A percentile compares a stretch with the other conserved stretches of the same genome.
phyloP scores from a whole-genome alignment of 2,888 invertebrate genomes.

The Luperina testacea region DNA sequence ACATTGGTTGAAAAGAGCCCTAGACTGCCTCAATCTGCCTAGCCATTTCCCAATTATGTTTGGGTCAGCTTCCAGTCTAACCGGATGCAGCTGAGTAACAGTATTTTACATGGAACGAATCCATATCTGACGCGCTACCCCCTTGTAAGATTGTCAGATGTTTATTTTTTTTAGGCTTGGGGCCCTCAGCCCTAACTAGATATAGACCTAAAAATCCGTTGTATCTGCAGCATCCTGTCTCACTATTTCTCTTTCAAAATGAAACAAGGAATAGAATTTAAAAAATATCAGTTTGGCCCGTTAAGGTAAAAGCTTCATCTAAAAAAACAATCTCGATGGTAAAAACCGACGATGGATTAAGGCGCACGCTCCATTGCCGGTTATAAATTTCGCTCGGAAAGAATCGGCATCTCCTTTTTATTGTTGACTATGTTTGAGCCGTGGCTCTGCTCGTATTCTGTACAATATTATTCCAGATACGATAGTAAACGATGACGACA shows the following conservation, averaged over 20 bases:
- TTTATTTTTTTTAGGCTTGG: background rate
- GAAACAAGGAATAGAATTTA: constrained; percentile 17
- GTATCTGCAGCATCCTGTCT: background rate
- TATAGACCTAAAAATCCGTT: background rate
- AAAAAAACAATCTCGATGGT: constrained; percentile 67
- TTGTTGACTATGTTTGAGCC: constrained; percentile 10
- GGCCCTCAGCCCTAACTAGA: background rate
- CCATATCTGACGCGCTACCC: background rate
- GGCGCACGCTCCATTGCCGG: constrained; percentile 86
- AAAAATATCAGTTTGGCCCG: constrained; percentile 37
- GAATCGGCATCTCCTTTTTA: constrained; percentile 70
- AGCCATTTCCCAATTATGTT: background rate
- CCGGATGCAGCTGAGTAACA: background rate
- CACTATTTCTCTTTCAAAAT: constrained; percentile 18
- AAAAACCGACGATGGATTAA: constrained; percentile 81
- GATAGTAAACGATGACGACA: background rate
- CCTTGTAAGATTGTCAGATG: background rate
- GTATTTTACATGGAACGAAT: background rate
- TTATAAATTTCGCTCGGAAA: constrained; percentile 81
- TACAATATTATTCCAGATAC: background rate
- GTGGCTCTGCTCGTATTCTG: constrained; percentile 21
- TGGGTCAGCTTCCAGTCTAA: background rate
- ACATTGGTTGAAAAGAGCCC: background rate
- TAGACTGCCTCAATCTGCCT: no score
- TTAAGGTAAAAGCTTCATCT: constrained; percentile 49